Evolutionary conservation across 2,888 invertebrate species (phyloP).

Genomic region (Sylvicola cinctus): DNA sequence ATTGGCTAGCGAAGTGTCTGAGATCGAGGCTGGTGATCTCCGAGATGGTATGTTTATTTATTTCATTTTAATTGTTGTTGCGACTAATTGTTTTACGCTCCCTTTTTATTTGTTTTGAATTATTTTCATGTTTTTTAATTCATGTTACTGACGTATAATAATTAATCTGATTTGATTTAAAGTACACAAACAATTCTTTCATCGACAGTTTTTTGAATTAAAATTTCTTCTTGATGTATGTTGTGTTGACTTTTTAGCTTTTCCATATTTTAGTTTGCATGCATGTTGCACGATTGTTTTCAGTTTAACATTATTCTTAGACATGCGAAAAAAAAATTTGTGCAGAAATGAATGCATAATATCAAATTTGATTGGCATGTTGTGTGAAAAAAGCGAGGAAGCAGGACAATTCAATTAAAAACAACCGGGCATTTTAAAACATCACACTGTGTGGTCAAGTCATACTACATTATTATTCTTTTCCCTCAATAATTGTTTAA

Average conservation of each 20-base stretch:
- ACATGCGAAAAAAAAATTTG: not conserved
- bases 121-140: not conserved
- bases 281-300: not conserved
- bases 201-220: not conserved
- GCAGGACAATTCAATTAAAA: conserved; percentile 7
- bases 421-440: conserved; percentile 1
- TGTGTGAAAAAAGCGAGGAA: conserved; percentile 2
- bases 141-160: too few species aligned
- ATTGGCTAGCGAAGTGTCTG: conserved; percentile 62
- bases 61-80: not conserved
- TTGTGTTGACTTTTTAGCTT: conserved; percentile 1
- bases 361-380: not conserved
- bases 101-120: not conserved
- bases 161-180: not conserved
- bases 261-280: not conserved
- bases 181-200: not conserved
- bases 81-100: not conserved
- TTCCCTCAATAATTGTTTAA: too few species aligned
- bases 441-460: not conserved
- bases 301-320: not conserved
- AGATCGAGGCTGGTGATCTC: conserved; percentile 86
- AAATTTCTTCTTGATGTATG: not conserved
- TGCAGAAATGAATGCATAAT: not conserved
- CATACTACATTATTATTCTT: too few species aligned
- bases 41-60: conserved; percentile 50